These are phyloP conservation scores for crab-eating macaque (Macaca fascicularis) DNA, from an alignment of 2,113 vertebrate genomes.

Conservation along the genomic window T2T-MFA8v1.1 NC_088375.1:123086501-123087000, in stretches of 20 bases:
- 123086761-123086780: neutral
- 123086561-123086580: neutral
- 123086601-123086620: neutral
- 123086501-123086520: conserved; percentile 78
- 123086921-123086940: neutral
- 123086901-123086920: neutral
- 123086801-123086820: neutral
- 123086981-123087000: neutral
- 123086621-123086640: neutral
- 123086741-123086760: neutral
- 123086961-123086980: neutral
- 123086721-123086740: neutral
- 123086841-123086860: neutral
- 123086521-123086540: conserved; percentile 74
- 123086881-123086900: neutral
- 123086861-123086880: neutral
- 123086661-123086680: neutral
- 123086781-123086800: neutral
- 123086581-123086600: neutral
- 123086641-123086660: too few relatives aligned
- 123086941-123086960: neutral
- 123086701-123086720: neutral
- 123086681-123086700: neutral
- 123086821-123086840: neutral
- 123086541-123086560: neutral